phyloP scores from a whole-genome alignment of 2,888 invertebrate species.

The Chrysina gloriosa region DNA sequence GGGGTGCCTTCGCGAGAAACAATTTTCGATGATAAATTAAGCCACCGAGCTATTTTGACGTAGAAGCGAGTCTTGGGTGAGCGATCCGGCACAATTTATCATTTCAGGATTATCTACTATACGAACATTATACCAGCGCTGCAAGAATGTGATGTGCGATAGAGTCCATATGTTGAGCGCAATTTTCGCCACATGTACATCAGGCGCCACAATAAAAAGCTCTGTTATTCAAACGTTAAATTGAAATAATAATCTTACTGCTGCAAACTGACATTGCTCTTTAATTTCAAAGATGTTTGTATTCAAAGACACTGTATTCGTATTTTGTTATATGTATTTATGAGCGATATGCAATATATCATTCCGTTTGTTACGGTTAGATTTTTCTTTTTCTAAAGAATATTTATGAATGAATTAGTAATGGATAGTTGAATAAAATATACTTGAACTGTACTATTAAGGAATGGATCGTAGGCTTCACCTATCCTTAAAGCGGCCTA shows the following conservation, averaged over 20 bases:
- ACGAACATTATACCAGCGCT: background rate
- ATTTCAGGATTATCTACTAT: background rate
- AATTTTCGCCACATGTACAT: slow-evolving; percentile 20
- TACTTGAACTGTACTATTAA: slow-evolving; percentile 47
- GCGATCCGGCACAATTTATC: slow-evolving; percentile 8
- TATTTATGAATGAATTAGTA: slow-evolving; percentile 47
- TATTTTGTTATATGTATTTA: slow-evolving; percentile 8
- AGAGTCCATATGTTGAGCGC: background rate
- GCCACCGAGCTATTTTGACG: background rate
- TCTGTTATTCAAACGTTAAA: background rate
- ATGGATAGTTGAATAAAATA: slow-evolving; percentile 44
- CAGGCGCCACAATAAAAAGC: slow-evolving; percentile 12
- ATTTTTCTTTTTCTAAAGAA: slow-evolving; percentile 38
- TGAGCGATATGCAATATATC: slow-evolving; percentile 34
- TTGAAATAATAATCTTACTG: background rate
- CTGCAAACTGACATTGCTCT: background rate
- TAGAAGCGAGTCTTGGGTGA: background rate
- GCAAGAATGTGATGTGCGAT: background rate
- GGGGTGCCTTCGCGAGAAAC: background rate
- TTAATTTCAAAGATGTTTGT: background rate
- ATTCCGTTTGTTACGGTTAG: slow-evolving; percentile 28
- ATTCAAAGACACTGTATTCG: background rate
- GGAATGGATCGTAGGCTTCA: slow-evolving; percentile 49
- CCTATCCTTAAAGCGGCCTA: slow-evolving; percentile 50
- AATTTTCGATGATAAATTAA: slow-evolving; percentile 4